These are phyloP conservation scores for Nephrotoma guestfalica DNA, from an alignment of 2,888 invertebrate species.

Conservation along the genomic window DNA sequence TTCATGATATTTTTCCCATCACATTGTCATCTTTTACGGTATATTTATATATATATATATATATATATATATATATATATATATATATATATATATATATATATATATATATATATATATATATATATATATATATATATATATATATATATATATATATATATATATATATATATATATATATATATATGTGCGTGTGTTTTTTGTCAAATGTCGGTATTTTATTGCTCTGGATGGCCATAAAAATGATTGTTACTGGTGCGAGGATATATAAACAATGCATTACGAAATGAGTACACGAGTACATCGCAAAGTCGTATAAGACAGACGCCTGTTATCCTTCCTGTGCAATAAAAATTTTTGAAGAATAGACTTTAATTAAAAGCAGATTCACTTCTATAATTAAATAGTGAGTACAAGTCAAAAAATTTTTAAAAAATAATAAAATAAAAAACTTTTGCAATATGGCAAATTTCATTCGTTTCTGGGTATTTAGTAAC, in stretches of 20 bases:
- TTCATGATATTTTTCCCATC: neutral
- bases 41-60: no score
- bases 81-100: no score
- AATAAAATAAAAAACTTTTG: neutral
- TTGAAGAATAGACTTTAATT: neutral
- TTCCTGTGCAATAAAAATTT: neutral
- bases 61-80: no score
- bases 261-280: neutral
- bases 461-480: neutral
- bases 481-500: no score
- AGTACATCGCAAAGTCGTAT: neutral
- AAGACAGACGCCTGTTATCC: neutral
- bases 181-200: neutral
- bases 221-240: neutral
- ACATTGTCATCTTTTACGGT: neutral
- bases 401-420: neutral
- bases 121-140: no score
- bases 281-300: neutral
- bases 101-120: no score
- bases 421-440: neutral
- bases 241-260: neutral
- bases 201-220: neutral
- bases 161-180: no score
- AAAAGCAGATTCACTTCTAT: neutral
- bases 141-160: no score